Evolutionary conservation across 2,888 invertebrate genomes (phyloP).

Genomic region (Protodeltote pygarga): DNA sequence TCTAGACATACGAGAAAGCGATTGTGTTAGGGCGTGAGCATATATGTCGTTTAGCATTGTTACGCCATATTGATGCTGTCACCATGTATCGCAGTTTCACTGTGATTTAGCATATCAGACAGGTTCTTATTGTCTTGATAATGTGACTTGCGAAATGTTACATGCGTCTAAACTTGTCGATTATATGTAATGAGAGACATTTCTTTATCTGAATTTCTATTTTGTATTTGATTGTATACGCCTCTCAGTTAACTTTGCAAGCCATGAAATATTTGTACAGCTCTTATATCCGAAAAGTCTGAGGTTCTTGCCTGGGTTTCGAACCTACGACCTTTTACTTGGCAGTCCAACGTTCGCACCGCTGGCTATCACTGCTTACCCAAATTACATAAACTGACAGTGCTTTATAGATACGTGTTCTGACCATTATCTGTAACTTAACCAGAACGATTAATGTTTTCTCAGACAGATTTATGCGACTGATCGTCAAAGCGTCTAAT

Average conservation of each 20-base stretch:
- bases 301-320: too few relatives aligned
- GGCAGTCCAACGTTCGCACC: too few relatives aligned
- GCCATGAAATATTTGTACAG: too few relatives aligned
- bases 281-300: too few relatives aligned
- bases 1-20: constrained; percentile 65
- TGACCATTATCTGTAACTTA: constrained; percentile 38
- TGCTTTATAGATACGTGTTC: constrained; percentile 8
- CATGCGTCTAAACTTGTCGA: constrained; percentile 3
- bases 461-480: constrained; percentile 26
- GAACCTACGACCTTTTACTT: too few relatives aligned
- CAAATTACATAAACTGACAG: constrained; percentile 3
- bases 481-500: constrained; percentile 12
- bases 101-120: constrained; percentile 37
- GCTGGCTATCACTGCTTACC: too few relatives aligned
- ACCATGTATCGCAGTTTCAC: constrained; percentile 28
- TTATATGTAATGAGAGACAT: constrained; percentile 2
- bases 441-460: constrained; percentile 22
- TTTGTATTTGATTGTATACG: too few relatives aligned
- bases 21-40: constrained; percentile 50
- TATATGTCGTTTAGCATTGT: constrained; percentile 32
- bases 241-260: too few relatives aligned
- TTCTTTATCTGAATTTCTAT: too few relatives aligned
- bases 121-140: constrained; percentile 40
- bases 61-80: constrained; percentile 35
- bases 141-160: constrained; percentile 27